Conservation (phyloP, 2,888 invertebrate species). For the Rapana venosa region DNA sequence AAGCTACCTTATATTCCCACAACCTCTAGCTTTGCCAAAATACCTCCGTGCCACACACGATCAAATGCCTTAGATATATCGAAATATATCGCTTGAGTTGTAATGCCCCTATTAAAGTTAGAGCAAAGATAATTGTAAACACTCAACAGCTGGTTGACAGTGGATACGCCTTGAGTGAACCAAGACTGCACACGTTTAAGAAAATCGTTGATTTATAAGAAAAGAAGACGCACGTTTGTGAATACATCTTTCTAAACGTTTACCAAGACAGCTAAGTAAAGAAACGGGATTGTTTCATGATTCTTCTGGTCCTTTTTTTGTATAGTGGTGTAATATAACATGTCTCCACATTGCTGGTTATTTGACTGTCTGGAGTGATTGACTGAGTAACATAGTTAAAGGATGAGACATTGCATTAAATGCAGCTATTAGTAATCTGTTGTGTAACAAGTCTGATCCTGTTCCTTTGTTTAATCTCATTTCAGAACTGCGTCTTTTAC, state of each 20-base stretch:
- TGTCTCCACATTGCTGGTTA: background rate
- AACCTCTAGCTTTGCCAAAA: background rate
- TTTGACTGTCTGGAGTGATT: background rate
- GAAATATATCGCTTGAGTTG: background rate
- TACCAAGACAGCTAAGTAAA: background rate
- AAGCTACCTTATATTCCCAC: background rate
- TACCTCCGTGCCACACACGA: background rate
- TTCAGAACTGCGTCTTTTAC: background rate
- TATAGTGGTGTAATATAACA: background rate
- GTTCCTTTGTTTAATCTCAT: background rate
- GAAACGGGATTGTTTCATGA: constrained; percentile 5
- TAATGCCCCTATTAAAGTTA: background rate
- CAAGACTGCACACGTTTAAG: background rate
- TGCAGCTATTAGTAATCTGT: background rate
- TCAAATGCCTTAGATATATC: constrained; percentile 10
- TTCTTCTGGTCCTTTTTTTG: background rate
- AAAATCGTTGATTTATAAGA: background rate
- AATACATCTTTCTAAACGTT: background rate
- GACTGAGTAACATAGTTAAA: background rate
- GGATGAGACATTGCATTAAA: background rate
- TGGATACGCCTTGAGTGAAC: background rate
- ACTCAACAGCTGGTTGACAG: background rate
- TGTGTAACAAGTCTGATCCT: background rate
- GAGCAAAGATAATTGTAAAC: background rate
- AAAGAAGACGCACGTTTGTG: background rate